These are phyloP conservation scores for Potamilus streckersoni DNA, from an alignment of 1,140 invertebrate genomes.

Conservation along the genomic window DNA sequence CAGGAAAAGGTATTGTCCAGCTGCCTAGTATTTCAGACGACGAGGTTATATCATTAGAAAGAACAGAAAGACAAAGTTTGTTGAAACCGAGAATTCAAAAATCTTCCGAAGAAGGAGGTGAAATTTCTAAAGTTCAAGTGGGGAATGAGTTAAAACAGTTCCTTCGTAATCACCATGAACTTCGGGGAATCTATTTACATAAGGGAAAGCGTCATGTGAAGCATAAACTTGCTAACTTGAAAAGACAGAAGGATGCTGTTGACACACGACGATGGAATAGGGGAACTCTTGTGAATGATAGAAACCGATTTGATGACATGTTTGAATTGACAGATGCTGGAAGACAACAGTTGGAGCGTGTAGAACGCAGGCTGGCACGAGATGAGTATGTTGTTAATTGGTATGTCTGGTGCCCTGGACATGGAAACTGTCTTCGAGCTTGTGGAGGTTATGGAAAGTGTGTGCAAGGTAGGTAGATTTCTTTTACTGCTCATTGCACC, in stretches of 20 bases:
- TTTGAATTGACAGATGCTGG: slow-evolving; percentile 58
- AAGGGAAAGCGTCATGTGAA: slow-evolving; percentile 58
- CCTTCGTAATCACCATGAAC: slow-evolving; percentile 45
- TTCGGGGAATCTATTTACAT: slow-evolving; percentile 51
- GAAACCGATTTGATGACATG: slow-evolving; percentile 56
- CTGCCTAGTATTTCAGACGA: background rate
- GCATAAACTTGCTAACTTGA: slow-evolving; percentile 37
- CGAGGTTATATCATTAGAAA: background rate
- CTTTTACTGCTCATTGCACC: background rate
- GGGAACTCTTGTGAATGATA: slow-evolving; percentile 43
- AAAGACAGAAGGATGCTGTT: slow-evolving; percentile 33
- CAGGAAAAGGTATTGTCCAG: background rate
- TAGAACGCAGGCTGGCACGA: slow-evolving; percentile 33
- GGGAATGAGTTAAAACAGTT: slow-evolving; percentile 42
- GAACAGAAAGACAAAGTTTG: slow-evolving; percentile 2
- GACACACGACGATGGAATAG: slow-evolving; percentile 54
- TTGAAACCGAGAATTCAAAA: slow-evolving; percentile 1
- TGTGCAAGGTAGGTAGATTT: slow-evolving; percentile 39
- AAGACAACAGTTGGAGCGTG: slow-evolving; percentile 27
- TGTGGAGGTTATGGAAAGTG: slow-evolving; percentile 59
- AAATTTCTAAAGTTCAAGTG: slow-evolving; percentile 41
- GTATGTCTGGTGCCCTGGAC: slow-evolving; percentile 62
- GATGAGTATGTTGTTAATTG: slow-evolving; percentile 61
- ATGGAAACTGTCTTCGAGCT: slow-evolving; percentile 52
- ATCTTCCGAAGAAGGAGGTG: slow-evolving; percentile 33